phyloP scores from a whole-genome alignment of 2,797 vertebrate genomes.

The Brotula barbata region DNA sequence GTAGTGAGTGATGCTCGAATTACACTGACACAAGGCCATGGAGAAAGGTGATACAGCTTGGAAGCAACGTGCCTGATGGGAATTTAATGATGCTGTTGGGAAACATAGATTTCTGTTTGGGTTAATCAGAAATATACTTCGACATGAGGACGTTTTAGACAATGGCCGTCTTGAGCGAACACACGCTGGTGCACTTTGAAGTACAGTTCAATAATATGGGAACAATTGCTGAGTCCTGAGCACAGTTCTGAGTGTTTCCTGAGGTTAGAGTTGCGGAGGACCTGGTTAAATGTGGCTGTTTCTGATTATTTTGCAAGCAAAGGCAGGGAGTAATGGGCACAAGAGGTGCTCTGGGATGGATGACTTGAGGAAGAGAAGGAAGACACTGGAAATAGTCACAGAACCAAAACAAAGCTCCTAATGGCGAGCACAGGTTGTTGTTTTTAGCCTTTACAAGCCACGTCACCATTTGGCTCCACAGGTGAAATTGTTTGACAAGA shows the following conservation, averaged over 20 bases:
- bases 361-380: background rate
- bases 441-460: background rate
- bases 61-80: no score
- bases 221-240: constrained; percentile 44
- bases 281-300: constrained; percentile 38
- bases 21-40: no score
- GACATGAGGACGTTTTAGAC: constrained; percentile 27
- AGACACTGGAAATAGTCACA: constrained; percentile 10
- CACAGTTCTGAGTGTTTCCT: constrained; percentile 52
- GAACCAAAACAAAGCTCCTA: constrained; percentile 3
- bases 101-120: no score
- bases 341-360: constrained; percentile 3
- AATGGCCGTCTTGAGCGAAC: constrained; percentile 15
- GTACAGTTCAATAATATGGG: constrained; percentile 44
- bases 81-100: no score
- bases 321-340: background rate
- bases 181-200: constrained; percentile 26
- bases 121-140: background rate
- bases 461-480: constrained; percentile 6
- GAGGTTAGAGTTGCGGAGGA: constrained; percentile 32
- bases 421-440: constrained; percentile 18
- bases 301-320: constrained; percentile 55
- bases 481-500: constrained; percentile 35
- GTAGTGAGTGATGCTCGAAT: no score
- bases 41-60: no score